Conservation (phyloP, 2,113 vertebrate species). For the Trinectes maculatus region DNA sequence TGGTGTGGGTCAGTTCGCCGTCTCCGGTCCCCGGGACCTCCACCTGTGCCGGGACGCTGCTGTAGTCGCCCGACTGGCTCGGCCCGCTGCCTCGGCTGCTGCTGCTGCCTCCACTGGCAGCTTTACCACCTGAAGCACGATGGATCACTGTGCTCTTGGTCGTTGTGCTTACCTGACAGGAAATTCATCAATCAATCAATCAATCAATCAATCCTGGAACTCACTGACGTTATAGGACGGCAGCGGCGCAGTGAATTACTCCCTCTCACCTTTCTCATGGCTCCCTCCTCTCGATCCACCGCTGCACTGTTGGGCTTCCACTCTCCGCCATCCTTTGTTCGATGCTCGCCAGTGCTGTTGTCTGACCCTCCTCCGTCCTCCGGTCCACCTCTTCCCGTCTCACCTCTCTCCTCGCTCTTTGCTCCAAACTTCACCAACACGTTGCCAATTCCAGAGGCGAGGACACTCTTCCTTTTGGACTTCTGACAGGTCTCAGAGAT, state of each 20-base stretch:
- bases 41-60: conserved; percentile 86
- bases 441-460: conserved; percentile 88
- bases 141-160: conserved; percentile 79
- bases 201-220: no score
- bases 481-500: conserved; percentile 96
- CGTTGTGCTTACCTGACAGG: conserved; percentile 81
- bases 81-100: conserved; percentile 68
- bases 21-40: conserved; percentile 83
- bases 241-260: no score
- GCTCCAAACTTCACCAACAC: conserved; percentile 89
- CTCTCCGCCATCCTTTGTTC: conserved; percentile 80
- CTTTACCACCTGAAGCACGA: conserved; percentile 73
- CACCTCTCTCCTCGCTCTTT: conserved; percentile 77
- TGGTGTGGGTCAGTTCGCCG: conserved; percentile 86
- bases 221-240: no score
- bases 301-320: conserved; percentile 81
- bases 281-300: conserved; percentile 79
- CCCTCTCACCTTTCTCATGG: conserved; percentile 79
- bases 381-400: conserved; percentile 75
- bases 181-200: no score
- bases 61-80: conserved; percentile 81
- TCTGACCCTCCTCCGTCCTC: conserved; percentile 79
- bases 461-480: conserved; percentile 92
- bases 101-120: conserved; percentile 58
- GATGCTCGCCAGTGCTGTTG: conserved; percentile 83